Base-by-base conservation (phyloP, 2,797 vertebrate species). In the Melanotaenia boesemani region DNA sequence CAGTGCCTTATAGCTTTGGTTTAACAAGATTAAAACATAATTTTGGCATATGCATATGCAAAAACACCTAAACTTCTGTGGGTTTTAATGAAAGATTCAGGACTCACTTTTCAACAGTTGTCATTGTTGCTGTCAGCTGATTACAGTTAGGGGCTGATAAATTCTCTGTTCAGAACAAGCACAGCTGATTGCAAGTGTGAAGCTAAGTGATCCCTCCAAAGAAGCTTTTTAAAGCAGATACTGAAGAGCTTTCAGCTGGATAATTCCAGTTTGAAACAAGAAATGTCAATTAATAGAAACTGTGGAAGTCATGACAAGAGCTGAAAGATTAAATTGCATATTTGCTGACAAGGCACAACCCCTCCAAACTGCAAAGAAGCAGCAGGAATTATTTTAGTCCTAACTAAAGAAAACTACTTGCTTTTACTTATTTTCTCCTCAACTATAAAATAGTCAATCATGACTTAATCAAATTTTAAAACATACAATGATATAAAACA, bases 131-230 rank as follows among this genome's bases (percentile, higher is more conserved):
- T 52, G 48, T 52, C n/a, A 52, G n/a, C n/a, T 22, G 3, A 52
- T 52, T 22, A 52, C 48, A 24, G 22, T 22, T 22, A 52, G 22
- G 36, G 36, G 54, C 41, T 57, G 54, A 67, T 57, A 26, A 44
- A 57, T 44, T 57, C 26, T 57, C 37, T 67, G 18, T 26, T 39
- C 36, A 39, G 37, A 61, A 44, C 32, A 67, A 67, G 18, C 63
- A 66, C 16, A 39, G 64, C 50, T 52, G 26, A 56, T 36, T 56
- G 50, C 9, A 64, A 55, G 56, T 3, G 44, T 39, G 50, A 44
- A 22, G 18, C 54, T 15, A 46, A 68, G 18, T 30, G 34, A 52
- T 41, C 46, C 58, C 16, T 70, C 48, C 68, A 70, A 28, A 70
- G 18, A 56, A 10, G 18, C n/a, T 52, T 52, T 52, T 54, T 22